Percentiles rank a stretch among this genome's conserved stretches.
Conservation (phyloP, 2,888 invertebrate species). For the Disparrhopalites patrizii region DNA sequence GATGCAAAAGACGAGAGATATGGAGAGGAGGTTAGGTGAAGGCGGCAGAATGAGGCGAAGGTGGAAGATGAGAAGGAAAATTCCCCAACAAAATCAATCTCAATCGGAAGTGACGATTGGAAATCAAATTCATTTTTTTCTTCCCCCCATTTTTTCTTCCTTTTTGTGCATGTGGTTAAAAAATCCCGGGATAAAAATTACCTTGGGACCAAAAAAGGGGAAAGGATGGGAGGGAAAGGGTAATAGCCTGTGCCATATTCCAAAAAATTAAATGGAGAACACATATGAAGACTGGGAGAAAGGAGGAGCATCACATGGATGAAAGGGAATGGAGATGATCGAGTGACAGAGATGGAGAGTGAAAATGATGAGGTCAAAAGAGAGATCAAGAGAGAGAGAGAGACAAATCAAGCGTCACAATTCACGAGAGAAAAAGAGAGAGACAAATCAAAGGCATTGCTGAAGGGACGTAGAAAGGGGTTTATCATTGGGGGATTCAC, state of each 20-base stretch:
- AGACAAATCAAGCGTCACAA: not conserved
- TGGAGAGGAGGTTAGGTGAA: slow-evolving; percentile 7
- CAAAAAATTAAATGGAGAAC: not conserved
- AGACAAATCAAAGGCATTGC: not conserved
- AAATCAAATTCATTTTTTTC: slow-evolving; percentile 23
- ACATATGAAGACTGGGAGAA: not conserved
- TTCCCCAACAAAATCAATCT: slow-evolving; percentile 45
- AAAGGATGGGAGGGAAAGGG: no score
- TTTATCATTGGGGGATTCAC: no score
- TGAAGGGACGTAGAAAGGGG: no score
- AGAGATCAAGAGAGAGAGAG: not conserved
- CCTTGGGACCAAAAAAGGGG: no score
- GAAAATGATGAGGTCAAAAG: not conserved
- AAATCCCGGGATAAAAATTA: no score
- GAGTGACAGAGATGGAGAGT: not conserved
- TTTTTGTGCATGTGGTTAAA: no score
- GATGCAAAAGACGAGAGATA: slow-evolving; percentile 24
- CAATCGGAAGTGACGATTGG: no score
- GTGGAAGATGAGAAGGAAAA: no score
- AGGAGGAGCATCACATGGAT: no score
- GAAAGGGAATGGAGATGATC: slow-evolving; percentile 5
- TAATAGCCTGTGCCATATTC: no score
- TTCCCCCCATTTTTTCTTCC: not conserved
- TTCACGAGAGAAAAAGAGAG: slow-evolving; percentile 8
- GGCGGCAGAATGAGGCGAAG: no score